These are phyloP conservation scores for Dysdera silvatica DNA, from an alignment of 1,140 invertebrate species.

Conservation along the genomic window DNA sequence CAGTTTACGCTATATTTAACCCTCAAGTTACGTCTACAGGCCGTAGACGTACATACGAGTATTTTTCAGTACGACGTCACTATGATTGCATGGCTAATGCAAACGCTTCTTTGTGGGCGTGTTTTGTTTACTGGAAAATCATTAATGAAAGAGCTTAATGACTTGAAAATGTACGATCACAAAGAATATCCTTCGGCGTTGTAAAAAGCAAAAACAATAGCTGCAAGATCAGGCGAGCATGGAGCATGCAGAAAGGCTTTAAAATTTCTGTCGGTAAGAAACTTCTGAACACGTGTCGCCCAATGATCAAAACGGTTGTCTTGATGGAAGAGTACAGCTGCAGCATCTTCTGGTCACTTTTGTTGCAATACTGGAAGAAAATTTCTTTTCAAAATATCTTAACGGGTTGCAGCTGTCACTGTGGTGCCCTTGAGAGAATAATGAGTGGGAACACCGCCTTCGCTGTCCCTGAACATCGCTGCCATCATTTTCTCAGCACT, in stretches of 20 bases:
- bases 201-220: conserved; percentile 20
- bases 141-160: conserved; percentile 24
- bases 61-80: conserved; percentile 20
- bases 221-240: conserved; percentile 27
- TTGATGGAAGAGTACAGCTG: conserved; percentile 8
- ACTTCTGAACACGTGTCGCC: conserved; percentile 3
- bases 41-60: too few species aligned
- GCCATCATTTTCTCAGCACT: background rate
- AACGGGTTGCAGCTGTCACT: conserved; percentile 8
- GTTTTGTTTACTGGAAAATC: conserved; percentile 26
- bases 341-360: conserved; percentile 2
- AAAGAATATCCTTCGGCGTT: conserved; percentile 28
- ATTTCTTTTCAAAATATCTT: conserved; percentile 7
- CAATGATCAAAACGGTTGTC: conserved; percentile 18
- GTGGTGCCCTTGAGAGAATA: background rate
- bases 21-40: too few species aligned
- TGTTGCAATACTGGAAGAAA: conserved; percentile 8
- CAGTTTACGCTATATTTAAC: too few species aligned
- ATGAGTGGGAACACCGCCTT: conserved; percentile 1
- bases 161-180: conserved; percentile 24
- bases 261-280: conserved; percentile 28
- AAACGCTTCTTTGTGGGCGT: conserved; percentile 24
- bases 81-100: conserved; percentile 24
- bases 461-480: conserved; percentile 12
- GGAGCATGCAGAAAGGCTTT: conserved; percentile 29